Percentiles rank a stretch among this genome's conserved stretches.
These are phyloP conservation scores for Cephus rjabovi DNA, from an alignment of 2,888 invertebrate genomes.

Conservation along the genomic window DNA sequence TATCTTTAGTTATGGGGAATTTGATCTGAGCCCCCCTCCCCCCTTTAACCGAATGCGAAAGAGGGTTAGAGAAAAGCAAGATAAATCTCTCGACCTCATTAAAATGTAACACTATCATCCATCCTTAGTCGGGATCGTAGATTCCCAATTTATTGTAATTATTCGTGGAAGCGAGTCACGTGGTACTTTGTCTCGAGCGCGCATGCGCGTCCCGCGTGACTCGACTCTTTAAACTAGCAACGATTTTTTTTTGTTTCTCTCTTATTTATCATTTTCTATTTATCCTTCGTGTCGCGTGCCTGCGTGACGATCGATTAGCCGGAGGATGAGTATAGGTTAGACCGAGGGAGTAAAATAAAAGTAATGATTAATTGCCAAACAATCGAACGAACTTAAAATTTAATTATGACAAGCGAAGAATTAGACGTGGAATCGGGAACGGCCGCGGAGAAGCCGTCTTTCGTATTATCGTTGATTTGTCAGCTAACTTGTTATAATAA, in stretches of 20 bases:
- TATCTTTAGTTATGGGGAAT: background rate
- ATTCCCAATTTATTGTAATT: constrained; percentile 1
- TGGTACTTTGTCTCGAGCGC: background rate
- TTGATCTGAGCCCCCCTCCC: background rate
- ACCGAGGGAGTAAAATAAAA: background rate
- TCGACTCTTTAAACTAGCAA: constrained; percentile 7
- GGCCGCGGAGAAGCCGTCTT: background rate
- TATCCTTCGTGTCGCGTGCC: constrained; percentile 8
- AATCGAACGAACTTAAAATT: background rate
- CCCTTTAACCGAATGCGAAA: background rate
- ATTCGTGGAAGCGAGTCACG: background rate
- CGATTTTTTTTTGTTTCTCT: constrained; percentile 8
- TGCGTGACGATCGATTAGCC: background rate
- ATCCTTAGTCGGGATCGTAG: background rate
- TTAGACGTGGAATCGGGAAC: background rate
- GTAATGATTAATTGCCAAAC: background rate
- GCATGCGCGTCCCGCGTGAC: background rate
- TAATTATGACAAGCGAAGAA: background rate
- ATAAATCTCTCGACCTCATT: background rate
- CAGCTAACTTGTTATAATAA: constrained; percentile 22
- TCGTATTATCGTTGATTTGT: background rate
- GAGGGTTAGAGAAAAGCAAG: background rate
- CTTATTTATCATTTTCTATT: constrained; percentile 18
- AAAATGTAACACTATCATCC: background rate
- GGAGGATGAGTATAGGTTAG: background rate